phyloP scores from a whole-genome alignment of 2,888 invertebrate species.

The Ditula angustiorana region DNA sequence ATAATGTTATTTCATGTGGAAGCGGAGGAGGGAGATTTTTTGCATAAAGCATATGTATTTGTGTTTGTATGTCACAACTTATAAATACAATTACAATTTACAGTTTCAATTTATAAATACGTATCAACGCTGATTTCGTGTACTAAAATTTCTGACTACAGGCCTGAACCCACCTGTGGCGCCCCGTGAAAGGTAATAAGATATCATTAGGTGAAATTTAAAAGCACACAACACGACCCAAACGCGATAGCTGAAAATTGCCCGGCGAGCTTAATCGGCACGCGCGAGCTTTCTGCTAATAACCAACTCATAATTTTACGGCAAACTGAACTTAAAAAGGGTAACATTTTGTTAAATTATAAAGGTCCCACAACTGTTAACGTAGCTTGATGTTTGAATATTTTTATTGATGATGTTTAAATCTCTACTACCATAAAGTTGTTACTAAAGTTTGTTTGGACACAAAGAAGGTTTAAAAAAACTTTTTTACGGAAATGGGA shows the following conservation, averaged over 20 bases:
- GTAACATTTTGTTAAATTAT: slow-evolving; percentile 3
- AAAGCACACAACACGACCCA: slow-evolving; percentile 28
- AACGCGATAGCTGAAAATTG: slow-evolving; percentile 27
- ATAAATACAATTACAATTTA: no score
- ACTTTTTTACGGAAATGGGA: neutral
- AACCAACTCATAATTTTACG: slow-evolving; percentile 27
- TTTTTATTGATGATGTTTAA: neutral
- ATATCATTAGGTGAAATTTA: slow-evolving; percentile 28
- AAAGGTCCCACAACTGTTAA: neutral
- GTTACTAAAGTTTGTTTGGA: neutral
- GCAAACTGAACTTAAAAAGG: slow-evolving; percentile 18
- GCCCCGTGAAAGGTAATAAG: slow-evolving; percentile 3
- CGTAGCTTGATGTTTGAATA: neutral
- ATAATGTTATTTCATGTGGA: no score
- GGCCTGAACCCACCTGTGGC: slow-evolving; percentile 12
- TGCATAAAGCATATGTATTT: no score
- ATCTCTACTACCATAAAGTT: neutral
- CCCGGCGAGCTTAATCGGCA: slow-evolving; percentile 24
- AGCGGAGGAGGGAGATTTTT: no score
- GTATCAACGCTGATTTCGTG: neutral
- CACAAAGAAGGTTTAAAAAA: neutral
- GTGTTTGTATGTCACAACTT: no score
- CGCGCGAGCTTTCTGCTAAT: slow-evolving; percentile 24
- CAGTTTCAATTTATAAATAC: neutral
- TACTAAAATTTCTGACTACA: no score